Evolutionary conservation across 1,140 invertebrate genomes (phyloP), one percentile per base, ranked within the genome.

Genomic region (Drosophila insularis): DNA sequence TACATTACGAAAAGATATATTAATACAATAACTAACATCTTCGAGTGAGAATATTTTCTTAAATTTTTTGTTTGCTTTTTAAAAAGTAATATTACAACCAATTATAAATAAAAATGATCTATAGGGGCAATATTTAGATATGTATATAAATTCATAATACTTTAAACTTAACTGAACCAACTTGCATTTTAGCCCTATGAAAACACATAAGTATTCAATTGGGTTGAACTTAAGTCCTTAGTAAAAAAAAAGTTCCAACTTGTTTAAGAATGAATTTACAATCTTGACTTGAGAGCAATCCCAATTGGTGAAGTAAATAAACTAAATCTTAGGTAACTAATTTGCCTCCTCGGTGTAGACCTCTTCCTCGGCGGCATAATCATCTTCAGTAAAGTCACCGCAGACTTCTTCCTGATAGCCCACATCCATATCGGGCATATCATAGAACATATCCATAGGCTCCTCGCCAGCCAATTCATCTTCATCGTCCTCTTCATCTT

Each of bases 341-440:
- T 70, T 53, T 19, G 75, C 54, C 54, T 70, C 61, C 39, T 86
- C 74, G 6, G 80, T 87, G 60, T 81, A 89, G 32, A 91, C 81
- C 67, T 91, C 89, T 56, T 91, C 90, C 37, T 91, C 90, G 58
- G 79, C 90, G 13, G 76, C 72, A 40, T 60, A 82, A 37, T 80
- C 74, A 31, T 70, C 78, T 32, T 74, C 71, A 39, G 65, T 65
- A 58, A 65, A 86, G 55, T 87, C 82, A 3, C 71, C 82, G 17
- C 80, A 87, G n/a, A 89, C 86, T 37, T 89, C 86, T 66, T 89
- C 85, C 59, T 89, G 81, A 59, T 78, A 89, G 50, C 80, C 82
- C 35, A 89, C 80, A 39, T 89, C 85, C 85, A 89, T 89, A 63
- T 89, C 85, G 21, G 14, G 70, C 63, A 74, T 63, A 43, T 78